Evolutionary conservation across 1,140 invertebrate genomes (phyloP), one percentile per base, ranked within the genome.

Genomic region (Drosophila asahinai): DNA sequence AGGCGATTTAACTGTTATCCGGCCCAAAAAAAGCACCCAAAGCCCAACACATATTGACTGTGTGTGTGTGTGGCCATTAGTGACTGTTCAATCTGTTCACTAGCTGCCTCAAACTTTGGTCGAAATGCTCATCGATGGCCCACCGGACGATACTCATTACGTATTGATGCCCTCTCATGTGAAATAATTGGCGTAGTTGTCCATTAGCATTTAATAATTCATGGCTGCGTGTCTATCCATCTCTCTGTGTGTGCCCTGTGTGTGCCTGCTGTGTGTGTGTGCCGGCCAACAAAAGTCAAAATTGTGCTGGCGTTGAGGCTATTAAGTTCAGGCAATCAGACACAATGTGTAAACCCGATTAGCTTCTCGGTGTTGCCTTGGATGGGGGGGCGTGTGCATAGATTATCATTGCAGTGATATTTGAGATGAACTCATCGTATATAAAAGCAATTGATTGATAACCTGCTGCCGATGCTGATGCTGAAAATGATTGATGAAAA

Each of bases 91-190:
- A 76, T 87, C 78, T 77, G 80, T 80, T 86, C 74, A 80, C 65
- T 86, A 80, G 38, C 45, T 54, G 49, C 58, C 68, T 63, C 78
- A 57, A 66, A 77, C 55, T 48, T 77, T 27, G 43, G 7, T 40
- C 22, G 3, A 17, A 42, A 40, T 22, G 52, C 38, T 36, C 42
- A 76, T 76, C 52, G 67, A 71, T 55, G 64, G 49, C 11, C 38
- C 45, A 30, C 65, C 73, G 64, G 57, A 78, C 57, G 75, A 40
- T 64, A 71, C 84, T 84, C 78, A 83, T 89, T 84, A 65, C 63
- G 81, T 78, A 87, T 90, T 81, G 74, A 89, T 84, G 84, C 70
- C 77, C 86, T 68, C 73, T 84, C 84, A 87, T 90, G 86, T 79
- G 81, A 87, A 90, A 87, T 89, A 87, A 87, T 84, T 87, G 78